Evolutionary conservation across 2,113 vertebrate species (phyloP).

Genomic region (Chaetodon trifascialis): DNA sequence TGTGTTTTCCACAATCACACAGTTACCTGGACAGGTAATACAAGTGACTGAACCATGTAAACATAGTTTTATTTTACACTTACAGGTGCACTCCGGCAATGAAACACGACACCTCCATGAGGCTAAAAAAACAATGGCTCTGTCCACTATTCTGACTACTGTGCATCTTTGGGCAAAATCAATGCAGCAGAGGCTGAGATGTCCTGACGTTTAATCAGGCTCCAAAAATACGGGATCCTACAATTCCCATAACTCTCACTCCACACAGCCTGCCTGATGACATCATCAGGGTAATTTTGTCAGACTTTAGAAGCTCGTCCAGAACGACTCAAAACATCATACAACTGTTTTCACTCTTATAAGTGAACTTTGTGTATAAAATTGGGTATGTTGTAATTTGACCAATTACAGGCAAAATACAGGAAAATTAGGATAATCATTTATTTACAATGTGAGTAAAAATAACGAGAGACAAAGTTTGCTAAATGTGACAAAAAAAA

Average conservation of each 20-base stretch:
- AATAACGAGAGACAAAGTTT: background rate
- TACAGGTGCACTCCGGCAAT: background rate
- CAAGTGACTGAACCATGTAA: background rate
- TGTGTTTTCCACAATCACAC: conserved; percentile 73
- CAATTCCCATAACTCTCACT: too few species aligned
- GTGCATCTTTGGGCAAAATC: background rate
- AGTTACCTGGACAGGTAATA: conserved; percentile 79
- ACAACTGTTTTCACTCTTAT: background rate
- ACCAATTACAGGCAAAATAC: background rate
- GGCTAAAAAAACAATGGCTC: background rate
- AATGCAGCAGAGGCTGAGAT: too few species aligned
- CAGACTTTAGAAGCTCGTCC: background rate
- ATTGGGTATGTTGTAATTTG: conserved; percentile 14
- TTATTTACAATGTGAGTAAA: background rate
- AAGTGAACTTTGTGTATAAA: background rate
- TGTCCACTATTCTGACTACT: too few species aligned
- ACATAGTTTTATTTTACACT: background rate
- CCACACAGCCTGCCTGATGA: too few species aligned
- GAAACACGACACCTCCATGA: background rate
- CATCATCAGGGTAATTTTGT: too few species aligned
- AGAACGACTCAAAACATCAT: background rate
- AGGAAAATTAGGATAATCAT: background rate
- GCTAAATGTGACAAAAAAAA: background rate
- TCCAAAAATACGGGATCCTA: too few species aligned
- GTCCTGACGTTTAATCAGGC: too few species aligned